Percentiles rank a stretch among this genome's conserved stretches.
Conservation (phyloP, 2,113 vertebrate species). For the Gila orcuttii region DNA sequence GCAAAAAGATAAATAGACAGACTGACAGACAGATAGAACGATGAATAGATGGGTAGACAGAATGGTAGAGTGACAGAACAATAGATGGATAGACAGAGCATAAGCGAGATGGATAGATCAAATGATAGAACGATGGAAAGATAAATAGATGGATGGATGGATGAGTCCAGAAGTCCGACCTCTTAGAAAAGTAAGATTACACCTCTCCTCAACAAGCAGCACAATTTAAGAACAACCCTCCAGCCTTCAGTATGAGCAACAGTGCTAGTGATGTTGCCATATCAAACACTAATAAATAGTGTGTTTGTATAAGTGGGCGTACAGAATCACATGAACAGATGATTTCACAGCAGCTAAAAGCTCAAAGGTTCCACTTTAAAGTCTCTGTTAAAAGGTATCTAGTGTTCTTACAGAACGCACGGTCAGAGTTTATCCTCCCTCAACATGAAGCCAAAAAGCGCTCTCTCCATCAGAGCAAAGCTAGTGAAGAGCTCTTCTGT, state of each 20-base stretch:
- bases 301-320: background rate
- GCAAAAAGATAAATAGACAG: background rate
- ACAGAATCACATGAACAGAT: background rate
- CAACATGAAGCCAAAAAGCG: background rate
- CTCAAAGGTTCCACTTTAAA: slow-evolving; percentile 26
- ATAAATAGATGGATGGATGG: background rate
- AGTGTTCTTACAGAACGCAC: slow-evolving; percentile 1
- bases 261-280: background rate
- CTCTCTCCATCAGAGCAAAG: background rate
- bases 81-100: background rate
- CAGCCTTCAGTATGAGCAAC: background rate
- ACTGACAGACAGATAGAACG: background rate
- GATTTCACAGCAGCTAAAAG: background rate
- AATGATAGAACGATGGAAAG: background rate
- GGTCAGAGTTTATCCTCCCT: slow-evolving; percentile 20
- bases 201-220: background rate
- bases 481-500: slow-evolving; percentile 12
- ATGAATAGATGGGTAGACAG: too few species aligned
- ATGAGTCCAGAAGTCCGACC: background rate
- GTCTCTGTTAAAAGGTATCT: background rate
- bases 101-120: background rate
- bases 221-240: background rate
- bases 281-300: slow-evolving; percentile 10
- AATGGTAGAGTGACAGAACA: too few species aligned
- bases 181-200: background rate